A percentile compares a stretch with the other conserved stretches of the same genome.
phyloP scores from a whole-genome alignment of 1,140 invertebrate genomes.

The Ostrea denselamellosa region DNA sequence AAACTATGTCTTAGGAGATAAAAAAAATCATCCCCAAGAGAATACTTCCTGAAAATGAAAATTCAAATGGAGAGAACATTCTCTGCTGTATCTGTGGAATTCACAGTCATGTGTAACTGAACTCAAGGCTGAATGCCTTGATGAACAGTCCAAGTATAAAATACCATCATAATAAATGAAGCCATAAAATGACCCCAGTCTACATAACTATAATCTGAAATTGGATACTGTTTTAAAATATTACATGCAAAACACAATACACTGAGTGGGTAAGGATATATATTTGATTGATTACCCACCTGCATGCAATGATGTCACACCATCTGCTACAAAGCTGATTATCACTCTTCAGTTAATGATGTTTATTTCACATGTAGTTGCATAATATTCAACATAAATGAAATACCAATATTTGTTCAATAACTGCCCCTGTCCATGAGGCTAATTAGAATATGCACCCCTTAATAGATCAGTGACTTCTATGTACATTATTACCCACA shows the following conservation, averaged over 20 bases:
- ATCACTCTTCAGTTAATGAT: not conserved
- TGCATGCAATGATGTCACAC: not conserved
- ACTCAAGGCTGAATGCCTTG: too few relatives aligned
- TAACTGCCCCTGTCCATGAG: too few relatives aligned
- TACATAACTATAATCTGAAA: not conserved
- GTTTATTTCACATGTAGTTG: not conserved
- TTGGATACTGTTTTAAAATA: not conserved
- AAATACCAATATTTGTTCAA: too few relatives aligned
- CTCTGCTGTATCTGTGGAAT: not conserved
- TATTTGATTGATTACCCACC: not conserved
- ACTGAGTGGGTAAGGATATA: not conserved
- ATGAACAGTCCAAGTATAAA: not conserved
- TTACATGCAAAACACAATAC: not conserved
- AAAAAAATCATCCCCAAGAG: constrained; percentile 22
- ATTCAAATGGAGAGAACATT: not conserved
- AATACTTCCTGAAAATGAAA: not conserved
- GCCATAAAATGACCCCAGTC: not conserved
- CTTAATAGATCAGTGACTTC: too few relatives aligned
- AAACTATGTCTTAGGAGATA: not conserved
- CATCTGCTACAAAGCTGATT: not conserved
- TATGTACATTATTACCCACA: too few relatives aligned
- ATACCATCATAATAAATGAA: not conserved
- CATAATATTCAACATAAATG: too few relatives aligned
- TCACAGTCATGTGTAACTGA: too few relatives aligned
- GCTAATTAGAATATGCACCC: too few relatives aligned